Conservation (phyloP, 2,113 vertebrate species). For the Mustelus asterias region DNA sequence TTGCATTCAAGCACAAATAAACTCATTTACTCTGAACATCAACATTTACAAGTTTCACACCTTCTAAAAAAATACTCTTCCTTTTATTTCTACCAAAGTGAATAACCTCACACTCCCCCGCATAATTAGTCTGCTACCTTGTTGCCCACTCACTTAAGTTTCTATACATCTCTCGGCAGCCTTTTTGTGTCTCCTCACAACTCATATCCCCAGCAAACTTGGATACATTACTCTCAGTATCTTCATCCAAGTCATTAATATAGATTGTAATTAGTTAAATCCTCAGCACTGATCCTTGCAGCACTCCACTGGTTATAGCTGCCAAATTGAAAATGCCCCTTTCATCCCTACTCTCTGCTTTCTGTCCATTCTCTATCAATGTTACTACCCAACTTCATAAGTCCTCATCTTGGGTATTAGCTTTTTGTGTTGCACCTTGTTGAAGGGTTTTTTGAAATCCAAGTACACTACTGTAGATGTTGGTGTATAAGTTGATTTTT, state of each 20-base stretch:
- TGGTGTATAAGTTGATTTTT: too few species aligned
- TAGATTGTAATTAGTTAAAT: background rate
- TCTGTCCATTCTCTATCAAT: background rate
- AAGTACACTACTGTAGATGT: too few species aligned
- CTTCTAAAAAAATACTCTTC: background rate
- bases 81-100: background rate
- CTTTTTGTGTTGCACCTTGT: background rate
- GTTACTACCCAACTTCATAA: background rate
- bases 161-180: background rate
- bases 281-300: background rate
- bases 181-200: background rate
- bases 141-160: background rate
- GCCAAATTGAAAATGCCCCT: background rate
- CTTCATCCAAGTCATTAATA: background rate
- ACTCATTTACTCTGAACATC: background rate
- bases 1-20: background rate
- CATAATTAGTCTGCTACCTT: background rate
- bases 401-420: background rate
- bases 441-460: too few species aligned
- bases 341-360: background rate
- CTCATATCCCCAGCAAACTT: background rate
- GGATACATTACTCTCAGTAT: background rate
- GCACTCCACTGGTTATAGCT: background rate
- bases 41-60: background rate
- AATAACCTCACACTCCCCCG: background rate